phyloP scores from a whole-genome alignment of 1,140 invertebrate species.

The Conus ventricosus region DNA sequence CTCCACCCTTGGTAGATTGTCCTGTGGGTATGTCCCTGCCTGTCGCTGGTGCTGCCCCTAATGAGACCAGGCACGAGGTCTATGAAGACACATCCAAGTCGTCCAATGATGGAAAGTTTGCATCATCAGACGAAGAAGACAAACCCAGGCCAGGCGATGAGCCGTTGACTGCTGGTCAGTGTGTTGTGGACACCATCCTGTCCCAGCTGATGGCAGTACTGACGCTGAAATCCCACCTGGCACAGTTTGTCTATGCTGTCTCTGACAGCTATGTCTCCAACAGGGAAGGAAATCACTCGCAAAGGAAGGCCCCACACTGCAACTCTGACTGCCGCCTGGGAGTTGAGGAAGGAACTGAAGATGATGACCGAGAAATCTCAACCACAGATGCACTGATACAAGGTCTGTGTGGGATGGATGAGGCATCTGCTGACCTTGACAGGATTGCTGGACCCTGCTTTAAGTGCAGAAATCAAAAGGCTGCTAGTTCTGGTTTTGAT shows the following conservation, averaged over 20 bases:
- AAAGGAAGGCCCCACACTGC: neutral
- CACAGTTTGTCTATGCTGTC: constrained; percentile 35
- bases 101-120: too few species aligned
- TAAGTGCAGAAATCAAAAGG: neutral
- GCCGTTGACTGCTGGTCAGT: neutral
- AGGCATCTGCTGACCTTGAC: neutral
- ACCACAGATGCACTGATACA: neutral
- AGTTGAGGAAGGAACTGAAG: neutral
- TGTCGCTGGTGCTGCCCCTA: too few species aligned
- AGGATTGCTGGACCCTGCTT: neutral
- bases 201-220: constrained; percentile 41
- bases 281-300: neutral
- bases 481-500: neutral
- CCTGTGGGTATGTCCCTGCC: too few species aligned
- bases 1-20: too few species aligned
- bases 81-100: neutral
- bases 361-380: neutral
- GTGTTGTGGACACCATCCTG: constrained; percentile 34
- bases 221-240: constrained; percentile 31
- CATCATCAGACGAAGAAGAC: neutral
- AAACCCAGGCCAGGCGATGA: neutral
- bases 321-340: neutral
- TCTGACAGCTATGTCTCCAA: constrained; percentile 14
- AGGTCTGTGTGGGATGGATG: neutral
- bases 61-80: neutral